Evolutionary conservation across 2,888 invertebrate species (phyloP).

Genomic region (Neoitamus cyanurus): DNA sequence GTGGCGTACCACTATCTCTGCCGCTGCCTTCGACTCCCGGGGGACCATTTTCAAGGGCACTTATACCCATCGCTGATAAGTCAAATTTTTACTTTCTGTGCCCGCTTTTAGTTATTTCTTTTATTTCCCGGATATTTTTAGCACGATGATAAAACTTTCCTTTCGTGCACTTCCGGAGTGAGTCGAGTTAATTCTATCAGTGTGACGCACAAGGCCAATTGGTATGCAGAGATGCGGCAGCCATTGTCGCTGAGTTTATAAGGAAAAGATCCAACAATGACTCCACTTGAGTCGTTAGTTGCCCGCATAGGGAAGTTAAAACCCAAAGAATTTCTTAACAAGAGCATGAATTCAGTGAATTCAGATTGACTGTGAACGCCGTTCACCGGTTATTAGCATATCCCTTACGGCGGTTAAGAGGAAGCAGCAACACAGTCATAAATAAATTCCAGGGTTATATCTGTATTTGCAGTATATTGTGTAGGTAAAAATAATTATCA

Average conservation of each 20-base stretch:
- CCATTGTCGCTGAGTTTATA: not conserved
- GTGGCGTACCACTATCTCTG: not conserved
- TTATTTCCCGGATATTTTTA: not conserved
- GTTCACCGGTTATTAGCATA: not conserved
- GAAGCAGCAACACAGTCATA: too few relatives aligned
- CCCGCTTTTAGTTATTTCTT: not conserved
- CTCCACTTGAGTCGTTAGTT: not conserved
- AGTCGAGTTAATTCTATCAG: not conserved
- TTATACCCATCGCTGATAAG: not conserved
- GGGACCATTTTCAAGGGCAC: not conserved
- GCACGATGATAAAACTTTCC: not conserved
- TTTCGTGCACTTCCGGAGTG: not conserved
- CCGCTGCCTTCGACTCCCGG: not conserved
- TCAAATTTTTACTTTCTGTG: not conserved
- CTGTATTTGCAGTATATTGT: too few relatives aligned
- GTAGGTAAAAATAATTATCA: too few relatives aligned
- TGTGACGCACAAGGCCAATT: not conserved
- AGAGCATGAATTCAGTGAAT: not conserved
- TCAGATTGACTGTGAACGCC: not conserved
- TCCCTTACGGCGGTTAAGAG: not conserved
- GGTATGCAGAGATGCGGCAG: not conserved
- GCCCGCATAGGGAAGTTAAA: not conserved
- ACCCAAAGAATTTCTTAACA: not conserved
- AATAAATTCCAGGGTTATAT: too few relatives aligned
- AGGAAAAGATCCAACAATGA: not conserved